Conservation (phyloP, 2,113 vertebrate genomes). For the Baryphthengus martii region DNA sequence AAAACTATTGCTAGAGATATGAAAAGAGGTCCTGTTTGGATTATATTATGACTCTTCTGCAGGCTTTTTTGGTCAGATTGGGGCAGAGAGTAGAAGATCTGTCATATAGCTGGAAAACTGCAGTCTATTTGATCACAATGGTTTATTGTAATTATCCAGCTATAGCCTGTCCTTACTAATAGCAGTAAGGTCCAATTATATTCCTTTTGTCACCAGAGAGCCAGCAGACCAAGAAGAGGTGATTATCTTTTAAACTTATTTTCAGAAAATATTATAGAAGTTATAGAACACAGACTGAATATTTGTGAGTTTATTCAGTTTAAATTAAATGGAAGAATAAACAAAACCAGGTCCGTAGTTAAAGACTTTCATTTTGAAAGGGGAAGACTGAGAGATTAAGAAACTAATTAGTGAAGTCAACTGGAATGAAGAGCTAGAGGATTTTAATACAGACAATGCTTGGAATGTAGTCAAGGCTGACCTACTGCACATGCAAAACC, state of each 20-base stretch:
- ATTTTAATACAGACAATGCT: not conserved
- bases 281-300: not conserved
- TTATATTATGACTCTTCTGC: not conserved
- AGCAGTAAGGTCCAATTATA: not conserved
- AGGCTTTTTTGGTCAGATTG: not conserved
- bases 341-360: not conserved
- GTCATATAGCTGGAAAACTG: not conserved
- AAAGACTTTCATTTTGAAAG: conserved; percentile 3
- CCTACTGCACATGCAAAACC: not conserved
- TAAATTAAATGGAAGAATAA: conserved; percentile 10
- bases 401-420: conserved; percentile 29
- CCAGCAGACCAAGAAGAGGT: not conserved
- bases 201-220: not conserved
- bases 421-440: not conserved
- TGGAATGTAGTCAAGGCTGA: not conserved
- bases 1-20: not conserved
- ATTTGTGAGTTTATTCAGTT: not conserved
- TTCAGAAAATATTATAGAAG: not conserved
- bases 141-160: not conserved
- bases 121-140: not conserved
- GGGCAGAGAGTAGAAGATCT: not conserved
- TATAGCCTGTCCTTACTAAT: not conserved
- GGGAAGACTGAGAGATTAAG: not conserved
- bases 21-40: not conserved
- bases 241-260: not conserved